These are phyloP conservation scores for Bos taurus DNA, from an alignment of 2,113 vertebrate genomes.

Conservation along the genomic window ARS-UCD2.0 NC_082638.1:962001-962500, in stretches of 20 bases:
- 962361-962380: too few relatives aligned
- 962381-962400: too few relatives aligned
- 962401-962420: accelerated
- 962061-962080: not conserved
- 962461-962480: accelerated
- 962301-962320: not conserved
- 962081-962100: not conserved
- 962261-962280: not conserved
- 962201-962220: accelerated
- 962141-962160: accelerated
- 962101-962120: not conserved
- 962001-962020: accelerated
- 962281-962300: not conserved
- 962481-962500: not conserved
- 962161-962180: not conserved
- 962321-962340: not conserved
- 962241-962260: accelerated
- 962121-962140: accelerated
- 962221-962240: accelerated
- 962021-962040: accelerated
- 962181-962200: accelerated
- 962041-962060: accelerated
- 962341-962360: not conserved
- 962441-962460: not conserved
- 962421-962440: accelerated